Percentiles rank a stretch among this genome's conserved stretches.
phyloP scores from a whole-genome alignment of 2,113 vertebrate genomes.

The Proterorhinus semilunaris region DNA sequence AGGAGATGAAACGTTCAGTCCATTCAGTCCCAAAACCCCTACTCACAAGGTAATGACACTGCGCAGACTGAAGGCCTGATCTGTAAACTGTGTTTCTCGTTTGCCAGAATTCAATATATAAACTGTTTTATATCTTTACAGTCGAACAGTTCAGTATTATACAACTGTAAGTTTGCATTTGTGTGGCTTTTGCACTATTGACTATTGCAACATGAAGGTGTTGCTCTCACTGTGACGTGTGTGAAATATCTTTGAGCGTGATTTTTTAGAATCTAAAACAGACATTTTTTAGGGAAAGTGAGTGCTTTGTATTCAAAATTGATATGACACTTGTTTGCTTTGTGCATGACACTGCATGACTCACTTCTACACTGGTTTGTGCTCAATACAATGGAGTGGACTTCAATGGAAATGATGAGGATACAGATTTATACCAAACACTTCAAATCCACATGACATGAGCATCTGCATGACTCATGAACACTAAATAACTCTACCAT shows the following conservation, averaged over 20 bases:
- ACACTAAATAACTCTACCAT: too few species aligned
- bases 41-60: conserved; percentile 70
- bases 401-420: neutral
- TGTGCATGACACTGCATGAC: conserved; percentile 48
- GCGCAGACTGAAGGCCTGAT: too few species aligned
- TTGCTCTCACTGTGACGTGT: conserved; percentile 1
- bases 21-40: conserved; percentile 75
- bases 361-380: conserved; percentile 3
- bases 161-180: conserved; percentile 63
- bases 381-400: neutral
- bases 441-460: too few species aligned
- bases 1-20: conserved; percentile 65
- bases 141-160: conserved; percentile 45
- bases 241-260: neutral
- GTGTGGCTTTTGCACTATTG: conserved; percentile 7
- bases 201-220: conserved; percentile 7
- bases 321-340: conserved; percentile 8
- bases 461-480: too few species aligned
- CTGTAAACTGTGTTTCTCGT: neutral
- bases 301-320: neutral
- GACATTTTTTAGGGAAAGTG: neutral
- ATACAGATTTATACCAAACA: too few species aligned
- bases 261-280: neutral
- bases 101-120: conserved; percentile 12
- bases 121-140: conserved; percentile 55